These are phyloP conservation scores for Rhinichthys klamathensis DNA, from an alignment of 2,113 vertebrate species.

Conservation along the genomic window DNA sequence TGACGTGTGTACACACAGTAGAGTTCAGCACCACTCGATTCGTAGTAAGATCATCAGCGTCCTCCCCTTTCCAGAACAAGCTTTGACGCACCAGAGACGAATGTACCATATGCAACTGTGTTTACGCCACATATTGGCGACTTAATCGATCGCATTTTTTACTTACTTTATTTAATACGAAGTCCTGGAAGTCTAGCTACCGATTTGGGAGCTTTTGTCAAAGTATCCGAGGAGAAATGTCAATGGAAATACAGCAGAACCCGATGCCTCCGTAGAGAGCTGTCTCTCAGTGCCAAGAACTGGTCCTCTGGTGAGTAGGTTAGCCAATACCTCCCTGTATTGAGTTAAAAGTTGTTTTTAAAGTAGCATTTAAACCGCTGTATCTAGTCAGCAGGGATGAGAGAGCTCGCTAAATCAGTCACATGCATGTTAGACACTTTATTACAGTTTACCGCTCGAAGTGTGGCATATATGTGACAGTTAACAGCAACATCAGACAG, in stretches of 20 bases:
- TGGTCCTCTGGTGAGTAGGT: slow-evolving; percentile 71
- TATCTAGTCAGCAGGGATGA: background rate
- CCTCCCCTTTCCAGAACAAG: slow-evolving; percentile 68
- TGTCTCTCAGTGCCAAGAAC: slow-evolving; percentile 60
- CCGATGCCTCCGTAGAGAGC: slow-evolving; percentile 76
- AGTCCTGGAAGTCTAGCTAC: slow-evolving; percentile 26
- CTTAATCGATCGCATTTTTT: slow-evolving; percentile 9
- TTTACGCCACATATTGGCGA: slow-evolving; percentile 32
- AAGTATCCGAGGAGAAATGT: slow-evolving; percentile 69
- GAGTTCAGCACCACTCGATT: slow-evolving; percentile 65
- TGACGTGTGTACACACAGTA: slow-evolving; percentile 81
- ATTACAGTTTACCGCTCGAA: background rate
- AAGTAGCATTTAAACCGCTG: background rate
- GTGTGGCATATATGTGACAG: slow-evolving; percentile 18
- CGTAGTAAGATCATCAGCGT: slow-evolving; percentile 72
- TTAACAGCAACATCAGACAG: slow-evolving; percentile 27
- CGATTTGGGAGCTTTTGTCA: slow-evolving; percentile 30
- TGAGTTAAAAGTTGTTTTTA: slow-evolving; percentile 15
- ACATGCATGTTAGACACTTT: background rate
- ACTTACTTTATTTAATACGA: slow-evolving; percentile 10
- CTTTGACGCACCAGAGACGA: slow-evolving; percentile 59
- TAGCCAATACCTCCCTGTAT: background rate
- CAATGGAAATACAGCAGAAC: slow-evolving; percentile 73
- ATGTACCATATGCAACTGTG: slow-evolving; percentile 56
- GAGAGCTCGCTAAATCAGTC: background rate